Conservation (phyloP, 2,888 invertebrate species). For the Adelognathus sp. region DNA sequence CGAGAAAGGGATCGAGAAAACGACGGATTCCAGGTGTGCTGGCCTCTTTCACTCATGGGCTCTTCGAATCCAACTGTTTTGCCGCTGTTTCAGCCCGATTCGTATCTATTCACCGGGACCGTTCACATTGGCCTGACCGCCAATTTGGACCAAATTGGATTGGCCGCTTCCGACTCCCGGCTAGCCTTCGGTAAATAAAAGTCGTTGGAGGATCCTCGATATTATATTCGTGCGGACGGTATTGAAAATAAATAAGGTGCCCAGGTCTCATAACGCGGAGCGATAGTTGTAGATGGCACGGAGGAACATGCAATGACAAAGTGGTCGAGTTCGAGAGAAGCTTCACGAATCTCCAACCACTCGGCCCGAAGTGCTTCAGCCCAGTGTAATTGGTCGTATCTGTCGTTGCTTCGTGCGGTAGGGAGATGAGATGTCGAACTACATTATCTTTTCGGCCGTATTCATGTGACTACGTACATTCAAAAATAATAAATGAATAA, state of each 20-base stretch:
- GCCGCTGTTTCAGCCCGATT: slow-evolving; percentile 42
- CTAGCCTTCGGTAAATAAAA: slow-evolving; percentile 68
- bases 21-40: slow-evolving; percentile 28
- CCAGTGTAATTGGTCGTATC: too few species aligned
- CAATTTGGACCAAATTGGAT: too few species aligned
- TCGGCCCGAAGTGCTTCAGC: too few species aligned
- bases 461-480: too few species aligned
- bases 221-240: slow-evolving; percentile 59
- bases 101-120: slow-evolving; percentile 1
- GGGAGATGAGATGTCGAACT: too few species aligned
- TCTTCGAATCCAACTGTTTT: slow-evolving; percentile 38
- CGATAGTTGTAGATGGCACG: slow-evolving; percentile 15
- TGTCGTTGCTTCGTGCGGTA: too few species aligned
- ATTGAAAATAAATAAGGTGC: slow-evolving; percentile 21
- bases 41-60: slow-evolving; percentile 31
- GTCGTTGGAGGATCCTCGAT: slow-evolving; percentile 65
- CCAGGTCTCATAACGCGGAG: slow-evolving; percentile 7
- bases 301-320: slow-evolving; percentile 37
- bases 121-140: background rate
- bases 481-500: too few species aligned
- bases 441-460: too few species aligned
- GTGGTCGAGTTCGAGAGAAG: slow-evolving; percentile 29
- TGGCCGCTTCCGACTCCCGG: slow-evolving; percentile 35
- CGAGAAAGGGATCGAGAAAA: slow-evolving; percentile 61
- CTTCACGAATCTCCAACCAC: too few species aligned